Conservation (phyloP, 2,888 invertebrate genomes). For the Sinopyrophorus schimmeli region DNA sequence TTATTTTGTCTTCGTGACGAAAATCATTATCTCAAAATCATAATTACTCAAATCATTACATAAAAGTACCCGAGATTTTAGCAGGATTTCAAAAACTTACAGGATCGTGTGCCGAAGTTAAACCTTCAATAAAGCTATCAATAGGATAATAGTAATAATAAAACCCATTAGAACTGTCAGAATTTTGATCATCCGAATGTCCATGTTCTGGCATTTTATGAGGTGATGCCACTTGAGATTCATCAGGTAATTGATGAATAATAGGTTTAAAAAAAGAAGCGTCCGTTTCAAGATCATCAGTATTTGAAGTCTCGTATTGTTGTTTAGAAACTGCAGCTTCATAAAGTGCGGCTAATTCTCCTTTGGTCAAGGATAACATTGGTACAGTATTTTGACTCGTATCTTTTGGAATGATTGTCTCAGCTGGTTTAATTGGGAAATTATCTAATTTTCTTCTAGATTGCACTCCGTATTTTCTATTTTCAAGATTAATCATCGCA, state of each 20-base stretch:
- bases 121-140: constrained; percentile 56
- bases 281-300: constrained; percentile 33
- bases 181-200: constrained; percentile 3
- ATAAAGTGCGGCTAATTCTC: constrained; percentile 57
- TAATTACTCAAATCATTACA: too few species aligned
- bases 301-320: constrained; percentile 45
- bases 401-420: constrained; percentile 2
- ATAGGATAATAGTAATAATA: constrained; percentile 61
- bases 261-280: constrained; percentile 44
- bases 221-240: constrained; percentile 1
- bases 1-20: too few species aligned
- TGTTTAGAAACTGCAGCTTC: constrained; percentile 53
- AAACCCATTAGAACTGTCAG: constrained; percentile 48
- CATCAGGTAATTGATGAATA: constrained; percentile 50
- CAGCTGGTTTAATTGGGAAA: constrained; percentile 4
- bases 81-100: too few species aligned
- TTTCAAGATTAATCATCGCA: constrained; percentile 46
- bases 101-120: constrained; percentile 39
- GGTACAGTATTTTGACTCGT: constrained; percentile 18
- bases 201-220: constrained; percentile 22
- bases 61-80: too few species aligned
- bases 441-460: constrained; percentile 15
- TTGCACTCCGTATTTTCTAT: constrained; percentile 10
- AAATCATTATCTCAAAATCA: too few species aligned
- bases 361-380: constrained; percentile 48